Conservation (phyloP, 2,888 invertebrate species). For the Anorthoa munda region DNA sequence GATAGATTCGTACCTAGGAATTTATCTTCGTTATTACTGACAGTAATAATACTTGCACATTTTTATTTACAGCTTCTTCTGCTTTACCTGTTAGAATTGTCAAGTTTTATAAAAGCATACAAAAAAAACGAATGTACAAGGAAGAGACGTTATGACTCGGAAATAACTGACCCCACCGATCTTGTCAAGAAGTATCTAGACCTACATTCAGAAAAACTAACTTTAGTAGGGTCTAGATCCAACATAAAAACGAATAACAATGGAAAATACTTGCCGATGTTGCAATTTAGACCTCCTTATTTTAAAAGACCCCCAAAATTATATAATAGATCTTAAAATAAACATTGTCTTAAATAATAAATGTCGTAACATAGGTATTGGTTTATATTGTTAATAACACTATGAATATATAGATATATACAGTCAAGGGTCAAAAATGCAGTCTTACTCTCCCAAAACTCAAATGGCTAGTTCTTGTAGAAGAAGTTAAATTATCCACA, state of each 20-base stretch:
- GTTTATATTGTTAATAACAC: no score
- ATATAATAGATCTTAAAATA: neutral
- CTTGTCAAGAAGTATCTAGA: neutral
- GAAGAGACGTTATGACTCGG: neutral
- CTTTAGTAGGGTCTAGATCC: neutral
- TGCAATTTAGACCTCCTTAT: neutral
- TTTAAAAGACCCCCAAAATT: neutral
- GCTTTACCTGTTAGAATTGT: conserved; percentile 6
- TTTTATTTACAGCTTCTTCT: conserved; percentile 11
- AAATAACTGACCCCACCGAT: no score
- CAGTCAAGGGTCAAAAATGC: no score
- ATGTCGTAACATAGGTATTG: no score
- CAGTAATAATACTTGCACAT: no score
- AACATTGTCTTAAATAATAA: neutral
- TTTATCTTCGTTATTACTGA: no score
- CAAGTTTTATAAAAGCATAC: neutral
- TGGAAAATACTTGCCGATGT: neutral
- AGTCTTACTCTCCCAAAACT: no score
- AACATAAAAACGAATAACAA: neutral
- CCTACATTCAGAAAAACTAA: neutral
- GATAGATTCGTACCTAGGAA: no score
- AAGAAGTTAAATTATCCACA: no score
- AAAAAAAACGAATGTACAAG: neutral
- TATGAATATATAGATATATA: no score
- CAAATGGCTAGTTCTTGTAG: no score